Conservation (phyloP, 1,140 invertebrate genomes). For the Wiebesia pumilae region DNA sequence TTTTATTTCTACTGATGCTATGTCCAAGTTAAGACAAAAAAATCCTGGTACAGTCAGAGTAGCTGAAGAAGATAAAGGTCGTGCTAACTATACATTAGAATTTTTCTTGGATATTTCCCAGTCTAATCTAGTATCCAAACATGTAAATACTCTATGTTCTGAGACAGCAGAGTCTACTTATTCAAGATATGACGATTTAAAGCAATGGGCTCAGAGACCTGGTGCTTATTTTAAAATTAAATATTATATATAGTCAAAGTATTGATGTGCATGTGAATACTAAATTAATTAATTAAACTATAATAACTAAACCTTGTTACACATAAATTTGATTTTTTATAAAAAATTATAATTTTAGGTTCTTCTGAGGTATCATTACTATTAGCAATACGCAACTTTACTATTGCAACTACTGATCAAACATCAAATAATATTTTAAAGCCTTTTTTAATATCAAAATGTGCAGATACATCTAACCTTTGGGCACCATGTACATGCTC, state of each 20-base stretch:
- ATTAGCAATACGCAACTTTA: slow-evolving; percentile 77
- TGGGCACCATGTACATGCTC: slow-evolving; percentile 85
- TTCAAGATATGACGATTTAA: slow-evolving; percentile 85
- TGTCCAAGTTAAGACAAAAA: slow-evolving; percentile 97
- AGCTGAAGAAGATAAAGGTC: slow-evolving; percentile 91
- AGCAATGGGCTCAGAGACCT: slow-evolving; percentile 84
- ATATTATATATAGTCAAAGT: neutral
- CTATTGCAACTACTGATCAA: slow-evolving; percentile 67
- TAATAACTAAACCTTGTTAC: neutral
- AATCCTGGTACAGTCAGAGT: slow-evolving; percentile 80
- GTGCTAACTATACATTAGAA: slow-evolving; percentile 87
- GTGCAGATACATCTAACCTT: slow-evolving; percentile 79
- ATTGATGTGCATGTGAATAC: too few relatives aligned
- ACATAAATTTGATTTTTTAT: slow-evolving; percentile 22
- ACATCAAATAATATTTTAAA: slow-evolving; percentile 62
- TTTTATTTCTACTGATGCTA: slow-evolving; percentile 96
- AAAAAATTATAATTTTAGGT: slow-evolving; percentile 68
- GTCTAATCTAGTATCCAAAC: slow-evolving; percentile 83
- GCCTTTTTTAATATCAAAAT: slow-evolving; percentile 71
- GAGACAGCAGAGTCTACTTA: slow-evolving; percentile 87
- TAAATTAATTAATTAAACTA: too few relatives aligned
- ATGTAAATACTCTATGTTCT: slow-evolving; percentile 83
- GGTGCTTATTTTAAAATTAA: slow-evolving; percentile 76
- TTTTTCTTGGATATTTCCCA: slow-evolving; percentile 83
- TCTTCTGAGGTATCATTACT: slow-evolving; percentile 77